A percentile compares a stretch with the other conserved stretches of the same genome.
Conservation (phyloP, 2,797 vertebrate species). For the Diplodus puntazzo region DNA sequence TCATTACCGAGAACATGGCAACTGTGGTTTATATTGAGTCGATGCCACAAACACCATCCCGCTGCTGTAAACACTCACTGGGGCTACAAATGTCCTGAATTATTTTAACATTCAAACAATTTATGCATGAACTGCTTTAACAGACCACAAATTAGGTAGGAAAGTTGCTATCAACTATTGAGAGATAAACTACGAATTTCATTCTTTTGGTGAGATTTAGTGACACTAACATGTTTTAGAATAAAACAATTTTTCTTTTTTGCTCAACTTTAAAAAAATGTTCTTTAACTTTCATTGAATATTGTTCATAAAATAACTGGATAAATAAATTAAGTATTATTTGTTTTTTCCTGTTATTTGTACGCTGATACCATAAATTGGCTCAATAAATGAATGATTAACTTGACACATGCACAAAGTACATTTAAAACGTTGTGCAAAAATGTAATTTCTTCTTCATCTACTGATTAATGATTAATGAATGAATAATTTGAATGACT, state of each 20-base stretch:
- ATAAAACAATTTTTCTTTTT: no score
- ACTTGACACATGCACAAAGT: background rate
- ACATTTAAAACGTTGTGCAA: background rate
- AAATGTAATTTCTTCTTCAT: background rate
- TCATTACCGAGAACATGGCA: constrained; percentile 13
- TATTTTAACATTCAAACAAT: background rate
- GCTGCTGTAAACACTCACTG: constrained; percentile 12
- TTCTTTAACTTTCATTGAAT: background rate
- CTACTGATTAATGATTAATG: no score
- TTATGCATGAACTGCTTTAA: background rate
- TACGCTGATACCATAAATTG: background rate
- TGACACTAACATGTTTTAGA: no score
- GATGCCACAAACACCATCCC: background rate
- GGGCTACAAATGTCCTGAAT: background rate
- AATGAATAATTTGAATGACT: no score
- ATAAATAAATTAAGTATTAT: background rate
- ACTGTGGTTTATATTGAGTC: background rate
- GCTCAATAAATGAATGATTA: no score
- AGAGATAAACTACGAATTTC: background rate
- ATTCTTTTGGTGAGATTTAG: background rate
- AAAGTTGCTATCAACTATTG: background rate
- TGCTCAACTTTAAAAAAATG: no score
- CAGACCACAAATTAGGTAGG: no score
- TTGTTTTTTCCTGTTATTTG: background rate
- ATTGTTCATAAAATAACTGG: background rate